Percentiles rank a stretch among this genome's conserved stretches.
phyloP scores from a whole-genome alignment of 1,140 invertebrate genomes.

The Formica exsecta region DNA sequence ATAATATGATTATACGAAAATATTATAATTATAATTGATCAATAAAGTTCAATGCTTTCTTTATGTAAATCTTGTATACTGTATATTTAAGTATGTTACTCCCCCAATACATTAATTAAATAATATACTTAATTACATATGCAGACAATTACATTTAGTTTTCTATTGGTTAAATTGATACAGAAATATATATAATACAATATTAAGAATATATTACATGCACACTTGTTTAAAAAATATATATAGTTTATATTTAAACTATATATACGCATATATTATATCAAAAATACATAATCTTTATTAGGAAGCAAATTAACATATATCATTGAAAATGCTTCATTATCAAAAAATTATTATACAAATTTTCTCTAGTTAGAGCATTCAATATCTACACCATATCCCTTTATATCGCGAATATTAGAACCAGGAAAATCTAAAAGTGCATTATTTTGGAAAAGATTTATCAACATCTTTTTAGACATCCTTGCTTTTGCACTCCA shows the following conservation, averaged over 20 bases:
- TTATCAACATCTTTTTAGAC: constrained; percentile 78
- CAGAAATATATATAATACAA: neutral
- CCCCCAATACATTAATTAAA: constrained; percentile 8
- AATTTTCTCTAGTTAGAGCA: neutral
- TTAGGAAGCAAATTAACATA: neutral
- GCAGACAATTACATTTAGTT: neutral
- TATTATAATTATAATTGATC: neutral
- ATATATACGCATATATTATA: neutral
- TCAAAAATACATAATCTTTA: neutral
- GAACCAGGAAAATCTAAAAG: constrained; percentile 80
- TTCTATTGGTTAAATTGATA: neutral
- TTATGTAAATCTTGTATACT: constrained; percentile 8
- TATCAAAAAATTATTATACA: constrained; percentile 14
- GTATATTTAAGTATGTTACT: neutral
- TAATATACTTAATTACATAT: constrained; percentile 13
- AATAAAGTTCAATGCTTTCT: neutral
- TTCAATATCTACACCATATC: constrained; percentile 76
- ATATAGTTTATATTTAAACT: neutral
- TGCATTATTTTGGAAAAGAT: constrained; percentile 77
- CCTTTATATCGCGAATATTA: constrained; percentile 82
- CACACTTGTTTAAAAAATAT: neutral
- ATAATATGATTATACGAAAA: neutral
- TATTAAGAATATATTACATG: neutral
- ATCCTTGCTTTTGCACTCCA: constrained; percentile 62
- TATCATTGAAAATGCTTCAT: neutral